Evolutionary conservation across 2,797 vertebrate genomes (phyloP), one percentile per base, ranked within the genome.

Genomic region (Dermochelys coriacea): DNA sequence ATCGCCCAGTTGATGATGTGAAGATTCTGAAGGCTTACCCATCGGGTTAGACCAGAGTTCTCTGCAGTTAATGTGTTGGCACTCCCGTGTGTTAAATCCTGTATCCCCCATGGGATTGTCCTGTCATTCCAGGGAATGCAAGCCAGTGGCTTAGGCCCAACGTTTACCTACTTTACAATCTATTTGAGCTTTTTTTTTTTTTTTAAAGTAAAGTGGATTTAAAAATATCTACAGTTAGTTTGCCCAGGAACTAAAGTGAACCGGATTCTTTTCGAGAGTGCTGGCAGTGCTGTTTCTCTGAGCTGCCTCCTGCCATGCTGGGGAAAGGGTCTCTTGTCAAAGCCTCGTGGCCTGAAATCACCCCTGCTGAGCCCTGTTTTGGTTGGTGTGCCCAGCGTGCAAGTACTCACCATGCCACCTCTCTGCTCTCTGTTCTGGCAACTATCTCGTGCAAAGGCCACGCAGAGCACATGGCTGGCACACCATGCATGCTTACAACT

Each of bases 1-100:
- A 99, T 97, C 98, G 99, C 8, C 99, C 99, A 3, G 96, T 97
- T 1, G 99, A 99, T 1, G 99, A 99, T 15, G 99, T 99, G 80
- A 99, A 99, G 97, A 99, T 99, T 86, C 85, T 99, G 85, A 98
- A 98, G 97, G 97, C 99, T 0, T 98, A 86, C 97, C 97, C 99
- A 15, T 97, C 98, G 0, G 98, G 97, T 8, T 98, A 97, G 95
- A 81, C 15, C 9, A 15, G 61, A 45, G 6, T 31, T 14, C 68
- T 27, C 27, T 6, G 41, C 37, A 11, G 51, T 45, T 14, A 59
- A n/a, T 81, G 21, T 9, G 50, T 64, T 64, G 57, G 61, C 47
- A 14, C 55, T 81, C 29, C 34, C 29, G 51, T 52, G 11, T 41
- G 19, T 23, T 37, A 21, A 21, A 31, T 87, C 34, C 74, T 49